A percentile compares a stretch with the other conserved stretches of the same genome.
These are phyloP conservation scores for Gerris lacustris DNA, from an alignment of 2,888 invertebrate species.

Conservation along the genomic window DNA sequence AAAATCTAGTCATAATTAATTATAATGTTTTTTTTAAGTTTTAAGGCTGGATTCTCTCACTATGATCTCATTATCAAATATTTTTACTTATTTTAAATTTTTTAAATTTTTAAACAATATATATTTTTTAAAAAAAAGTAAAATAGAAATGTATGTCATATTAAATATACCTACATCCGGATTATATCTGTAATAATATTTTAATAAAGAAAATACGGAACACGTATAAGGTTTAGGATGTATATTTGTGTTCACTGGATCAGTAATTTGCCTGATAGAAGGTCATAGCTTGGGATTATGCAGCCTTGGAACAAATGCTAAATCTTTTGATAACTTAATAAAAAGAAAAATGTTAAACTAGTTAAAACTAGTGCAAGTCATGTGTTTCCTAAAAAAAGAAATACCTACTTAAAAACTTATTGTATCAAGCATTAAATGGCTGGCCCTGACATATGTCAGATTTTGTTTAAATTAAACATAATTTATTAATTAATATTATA, in stretches of 20 bases:
- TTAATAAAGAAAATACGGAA: no score
- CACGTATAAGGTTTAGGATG: no score
- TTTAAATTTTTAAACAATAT: no score
- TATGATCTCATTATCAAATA: slow-evolving; percentile 24
- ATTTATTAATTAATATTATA: slow-evolving; percentile 21
- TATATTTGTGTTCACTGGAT: neutral
- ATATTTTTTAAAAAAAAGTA: no score
- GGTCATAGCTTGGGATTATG: slow-evolving; percentile 21
- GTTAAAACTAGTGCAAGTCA: slow-evolving; percentile 27
- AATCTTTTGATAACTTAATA: neutral
- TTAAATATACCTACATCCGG: no score
- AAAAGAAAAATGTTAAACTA: slow-evolving; percentile 18
- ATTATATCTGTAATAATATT: no score
- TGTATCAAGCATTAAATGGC: slow-evolving; percentile 20
- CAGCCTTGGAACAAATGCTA: slow-evolving; percentile 21
- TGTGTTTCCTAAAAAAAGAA: slow-evolving; percentile 24
- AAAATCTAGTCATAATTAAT: slow-evolving; percentile 26
- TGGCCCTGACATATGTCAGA: neutral
- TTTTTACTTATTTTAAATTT: no score
- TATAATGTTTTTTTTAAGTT: slow-evolving; percentile 19
- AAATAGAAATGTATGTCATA: no score
- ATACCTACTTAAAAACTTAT: neutral
- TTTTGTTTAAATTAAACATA: slow-evolving; percentile 1
- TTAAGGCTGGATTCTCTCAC: slow-evolving; percentile 26
- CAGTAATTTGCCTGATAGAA: neutral